Conservation (phyloP, 2,797 vertebrate genomes). For the Vultur gryphus region DNA sequence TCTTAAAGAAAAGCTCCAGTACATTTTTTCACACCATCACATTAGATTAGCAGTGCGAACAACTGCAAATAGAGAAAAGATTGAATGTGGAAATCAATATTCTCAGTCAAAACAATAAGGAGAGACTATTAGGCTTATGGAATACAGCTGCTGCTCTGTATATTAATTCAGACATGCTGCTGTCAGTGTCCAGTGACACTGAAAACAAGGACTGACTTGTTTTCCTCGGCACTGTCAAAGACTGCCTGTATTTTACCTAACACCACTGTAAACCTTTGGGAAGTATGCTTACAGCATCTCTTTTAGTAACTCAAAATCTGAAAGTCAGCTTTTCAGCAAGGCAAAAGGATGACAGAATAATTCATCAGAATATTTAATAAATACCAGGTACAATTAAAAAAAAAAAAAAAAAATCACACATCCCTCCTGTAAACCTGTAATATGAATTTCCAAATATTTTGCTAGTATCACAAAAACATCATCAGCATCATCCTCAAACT, state of each 20-base stretch:
- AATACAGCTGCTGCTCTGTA: not conserved
- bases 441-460: not conserved
- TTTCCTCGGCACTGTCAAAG: not conserved
- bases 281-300: not conserved
- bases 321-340: not conserved
- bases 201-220: slow-evolving; percentile 10
- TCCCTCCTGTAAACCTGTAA: not conserved
- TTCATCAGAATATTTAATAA: not conserved
- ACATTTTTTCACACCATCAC: not conserved
- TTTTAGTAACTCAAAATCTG: not conserved
- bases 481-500: not conserved
- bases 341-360: not conserved
- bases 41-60: not conserved
- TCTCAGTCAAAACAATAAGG: not conserved
- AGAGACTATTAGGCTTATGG: not conserved
- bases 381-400: not conserved
- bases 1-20: not conserved
- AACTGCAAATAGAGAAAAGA: not conserved
- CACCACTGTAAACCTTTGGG: not conserved
- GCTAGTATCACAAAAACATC: not conserved
- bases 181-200: not conserved
- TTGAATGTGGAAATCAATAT: not conserved
- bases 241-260: not conserved
- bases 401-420: not conserved
- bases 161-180: not conserved